Base-by-base conservation (phyloP, 2,797 vertebrate species). In the Peromyscus nudipes region DNA sequence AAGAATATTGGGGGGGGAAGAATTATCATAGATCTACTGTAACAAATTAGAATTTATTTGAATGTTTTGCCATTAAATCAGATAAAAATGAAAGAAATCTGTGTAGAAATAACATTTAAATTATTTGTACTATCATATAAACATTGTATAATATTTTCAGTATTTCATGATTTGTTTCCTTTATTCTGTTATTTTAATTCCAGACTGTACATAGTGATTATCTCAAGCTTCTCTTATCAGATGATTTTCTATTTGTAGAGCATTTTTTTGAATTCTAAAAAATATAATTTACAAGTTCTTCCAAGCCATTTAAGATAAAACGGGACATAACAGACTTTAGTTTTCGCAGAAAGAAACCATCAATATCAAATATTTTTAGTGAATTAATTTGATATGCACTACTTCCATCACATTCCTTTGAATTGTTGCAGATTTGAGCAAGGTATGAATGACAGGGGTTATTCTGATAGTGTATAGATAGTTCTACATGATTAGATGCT, bases 351-450 rank as follows among this genome's bases (percentile, higher is more conserved):
- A 95, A 31, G 3, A n/a, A 76, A 9, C 2, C 21, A 5, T 43
- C 17, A 46, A 40, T 65, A 37, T 29, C 29, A 37, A 67, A 14
- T 52, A 31, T 34, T 80, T 89, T n/a, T 67, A 80, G 23, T 77
- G 46, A 34, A 87, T 65, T 80, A 55, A n/a, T 89, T 76, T 65
- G 1, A 37, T 60, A 23, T n/a, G 12, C 1, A 21, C 0, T 4
- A 73, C 5, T 17, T 76, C 55, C 31, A 49, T 55, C 27, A 23
- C 1, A 46, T 76, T 76, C 29, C 13, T 67, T 86, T 76, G 34
- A 94, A 37, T 69, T 92, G 6, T 71, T 65, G 8, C 27, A 67
- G 55, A 67, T 94, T 89, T 85, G 4, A 40, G 3, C 9, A 92
- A 19, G 34, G 16, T 5, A 71, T 57, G 14, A 60, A 89, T 25